Percentiles rank a stretch among this genome's conserved stretches.
Evolutionary conservation across 2,797 vertebrate genomes (phyloP).

Genomic region (Alauda arvensis): DNA sequence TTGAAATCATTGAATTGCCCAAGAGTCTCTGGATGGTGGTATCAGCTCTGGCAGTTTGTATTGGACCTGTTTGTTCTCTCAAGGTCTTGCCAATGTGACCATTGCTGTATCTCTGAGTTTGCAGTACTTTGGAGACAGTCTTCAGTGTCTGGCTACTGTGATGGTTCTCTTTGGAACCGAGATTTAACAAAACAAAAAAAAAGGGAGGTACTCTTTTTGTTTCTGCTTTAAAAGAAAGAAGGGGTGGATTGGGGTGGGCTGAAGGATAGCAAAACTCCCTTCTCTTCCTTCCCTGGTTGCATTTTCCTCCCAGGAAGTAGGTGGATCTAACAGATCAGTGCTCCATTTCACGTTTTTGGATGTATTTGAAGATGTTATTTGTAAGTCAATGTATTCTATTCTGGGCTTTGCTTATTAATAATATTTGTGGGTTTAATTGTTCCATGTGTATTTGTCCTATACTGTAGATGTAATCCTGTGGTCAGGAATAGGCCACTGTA

Average conservation of each 20-base stretch:
- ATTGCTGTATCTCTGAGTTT: background rate
- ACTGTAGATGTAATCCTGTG: constrained; percentile 34
- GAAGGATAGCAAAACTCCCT: background rate
- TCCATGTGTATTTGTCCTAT: constrained; percentile 16
- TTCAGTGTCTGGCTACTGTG: constrained; percentile 18
- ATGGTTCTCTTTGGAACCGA: constrained; percentile 1
- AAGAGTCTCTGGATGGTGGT: background rate
- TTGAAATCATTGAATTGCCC: background rate
- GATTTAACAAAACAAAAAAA: background rate
- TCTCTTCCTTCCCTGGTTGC: background rate
- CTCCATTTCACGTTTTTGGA: constrained; percentile 34
- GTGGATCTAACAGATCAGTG: constrained; percentile 15
- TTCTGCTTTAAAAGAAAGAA: constrained; percentile 31
- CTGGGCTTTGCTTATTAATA: constrained; percentile 8
- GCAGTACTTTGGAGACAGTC: background rate
- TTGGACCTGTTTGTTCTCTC: background rate
- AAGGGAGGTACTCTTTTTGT: constrained; percentile 1
- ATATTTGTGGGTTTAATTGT: constrained; percentile 28
- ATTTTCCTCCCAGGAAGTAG: background rate
- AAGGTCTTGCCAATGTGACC: background rate
- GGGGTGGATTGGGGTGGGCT: background rate
- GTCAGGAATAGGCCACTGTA: background rate
- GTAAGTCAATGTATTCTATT: background rate
- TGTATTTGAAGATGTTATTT: constrained; percentile 38
- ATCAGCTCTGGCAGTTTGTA: background rate